Evolutionary conservation across 2,888 invertebrate genomes (phyloP).

Genomic region (Ctenicera cuprea): DNA sequence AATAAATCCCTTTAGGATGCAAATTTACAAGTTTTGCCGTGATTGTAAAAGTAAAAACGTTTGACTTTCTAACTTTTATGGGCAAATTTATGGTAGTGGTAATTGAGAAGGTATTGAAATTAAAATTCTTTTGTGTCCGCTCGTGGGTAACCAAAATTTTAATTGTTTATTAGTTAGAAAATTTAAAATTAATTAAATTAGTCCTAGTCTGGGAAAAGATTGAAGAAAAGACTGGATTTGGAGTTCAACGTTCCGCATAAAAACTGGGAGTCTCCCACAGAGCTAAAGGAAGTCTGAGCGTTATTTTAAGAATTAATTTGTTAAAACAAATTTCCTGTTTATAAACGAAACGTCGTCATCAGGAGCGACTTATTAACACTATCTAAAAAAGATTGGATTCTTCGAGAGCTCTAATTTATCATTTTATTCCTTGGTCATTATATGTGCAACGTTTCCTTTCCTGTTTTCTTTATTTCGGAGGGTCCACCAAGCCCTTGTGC

Average conservation of each 20-base stretch:
- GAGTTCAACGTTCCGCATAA: conserved; percentile 25
- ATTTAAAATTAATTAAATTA: not conserved
- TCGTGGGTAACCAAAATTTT: not conserved
- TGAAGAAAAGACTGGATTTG: not conserved
- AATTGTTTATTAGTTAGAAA: not conserved
- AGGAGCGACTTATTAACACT: not conserved
- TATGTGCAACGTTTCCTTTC: conserved; percentile 33
- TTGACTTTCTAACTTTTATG: conserved; percentile 7
- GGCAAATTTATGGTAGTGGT: too few species aligned
- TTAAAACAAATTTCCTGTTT: conserved; percentile 39
- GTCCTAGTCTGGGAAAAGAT: conserved; percentile 9
- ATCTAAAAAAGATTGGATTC: not conserved
- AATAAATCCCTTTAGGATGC: conserved; percentile 42
- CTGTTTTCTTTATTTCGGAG: conserved; percentile 39
- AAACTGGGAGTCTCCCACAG: conserved; percentile 28
- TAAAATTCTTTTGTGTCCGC: too few species aligned
- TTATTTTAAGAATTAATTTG: conserved; percentile 27
- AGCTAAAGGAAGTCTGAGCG: conserved; percentile 17
- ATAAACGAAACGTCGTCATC: conserved; percentile 5
- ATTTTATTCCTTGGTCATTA: conserved; percentile 37
- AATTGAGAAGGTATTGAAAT: too few species aligned
- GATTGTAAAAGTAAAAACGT: conserved; percentile 5
- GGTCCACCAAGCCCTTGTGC: conserved; percentile 34
- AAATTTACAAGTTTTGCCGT: conserved; percentile 25
- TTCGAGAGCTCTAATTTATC: conserved; percentile 27